Base-by-base conservation (phyloP, 2,888 invertebrate genomes). In the Eupithecia subfuscata region DNA sequence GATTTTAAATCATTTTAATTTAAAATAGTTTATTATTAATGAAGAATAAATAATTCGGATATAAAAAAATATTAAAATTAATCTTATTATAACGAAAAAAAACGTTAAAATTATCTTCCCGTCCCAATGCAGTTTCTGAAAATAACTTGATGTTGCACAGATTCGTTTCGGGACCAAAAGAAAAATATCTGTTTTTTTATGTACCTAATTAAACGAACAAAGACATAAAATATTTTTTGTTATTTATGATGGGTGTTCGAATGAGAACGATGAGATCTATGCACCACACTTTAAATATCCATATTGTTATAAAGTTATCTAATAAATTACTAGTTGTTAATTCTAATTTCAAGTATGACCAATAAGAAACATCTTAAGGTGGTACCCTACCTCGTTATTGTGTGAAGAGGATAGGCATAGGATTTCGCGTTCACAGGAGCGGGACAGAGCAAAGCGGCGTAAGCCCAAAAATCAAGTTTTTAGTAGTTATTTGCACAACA, bases 11-110 rank as follows among this genome's bases (percentile, higher is more conserved):
- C 92, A 95, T 87, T 92, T 93, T 89, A 89, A 88, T 92, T 95
- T 92, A 77, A 88, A 86, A 84, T 94, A 92, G 85, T 92, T 94
- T 85, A 95, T 81, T 88, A 95, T 87, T 82, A 95, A 90, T 25
- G 92, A 88, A 16, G 93, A 90, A 81, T 93, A 95, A 79, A 89
- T 88, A 87, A 96, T 91, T 83, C 95, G 96, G 83, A 95, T 87
- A 86, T 96, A 96, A 88, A 92, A 95, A 90, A 90, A 95, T 90
- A 96, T 86, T 75, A 94, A 94, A 84, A 96, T 91, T 93, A 96
- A 90, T 68, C 95, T 95, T 87, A 90, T 87, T 86, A 95, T 86
- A 82, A 95, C 87, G 90, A 96, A 92, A 83, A 95, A 87, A 82
- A 93, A 88, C 79, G 90, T 86, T 88, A 95, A 76, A 76, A 94